phyloP scores from a whole-genome alignment of 2,113 vertebrate genomes.

The Takifugu bimaculatus region DNA sequence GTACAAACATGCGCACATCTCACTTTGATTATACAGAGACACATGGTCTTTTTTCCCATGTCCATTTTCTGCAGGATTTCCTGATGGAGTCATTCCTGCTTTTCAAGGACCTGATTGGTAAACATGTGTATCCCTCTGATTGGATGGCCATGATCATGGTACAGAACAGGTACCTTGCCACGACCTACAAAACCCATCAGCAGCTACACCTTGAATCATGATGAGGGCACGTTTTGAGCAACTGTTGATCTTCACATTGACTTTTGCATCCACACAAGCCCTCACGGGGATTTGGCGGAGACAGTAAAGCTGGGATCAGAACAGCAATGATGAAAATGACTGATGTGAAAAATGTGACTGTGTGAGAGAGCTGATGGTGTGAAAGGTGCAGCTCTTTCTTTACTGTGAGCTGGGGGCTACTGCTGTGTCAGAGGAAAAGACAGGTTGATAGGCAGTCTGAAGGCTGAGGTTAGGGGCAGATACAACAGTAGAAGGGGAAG shows the following conservation, averaged over 20 bases:
- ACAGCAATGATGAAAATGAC: constrained; percentile 28
- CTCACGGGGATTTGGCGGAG: constrained; percentile 25
- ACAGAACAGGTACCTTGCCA: constrained; percentile 86
- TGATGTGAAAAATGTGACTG: constrained; percentile 38
- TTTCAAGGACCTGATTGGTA: constrained; percentile 94
- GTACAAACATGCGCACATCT: constrained; percentile 40
- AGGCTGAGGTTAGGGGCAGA: constrained; percentile 15
- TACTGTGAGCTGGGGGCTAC: constrained; percentile 21
- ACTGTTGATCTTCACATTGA: constrained; percentile 19
- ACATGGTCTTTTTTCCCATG: not conserved
- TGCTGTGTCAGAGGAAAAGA: constrained; percentile 25
- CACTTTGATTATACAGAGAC: not conserved
- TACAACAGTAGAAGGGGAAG: constrained; percentile 12
- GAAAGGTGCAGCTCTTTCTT: constrained; percentile 21
- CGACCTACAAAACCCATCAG: not conserved
- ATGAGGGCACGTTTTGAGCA: not conserved
- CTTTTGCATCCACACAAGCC: constrained; percentile 26
- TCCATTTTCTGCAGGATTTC: constrained; percentile 82
- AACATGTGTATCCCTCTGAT: constrained; percentile 92
- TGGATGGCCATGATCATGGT: constrained; percentile 99
- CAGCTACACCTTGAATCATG: not conserved
- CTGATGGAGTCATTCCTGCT: constrained; percentile 96
- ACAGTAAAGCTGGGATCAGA: constrained; percentile 49
- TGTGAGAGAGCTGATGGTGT: constrained; percentile 17
- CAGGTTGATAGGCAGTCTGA: constrained; percentile 28